Evolutionary conservation across 53 echinoderm and acorn worm genomes (phyloP).

Genomic region (Holothuria scabra): DNA sequence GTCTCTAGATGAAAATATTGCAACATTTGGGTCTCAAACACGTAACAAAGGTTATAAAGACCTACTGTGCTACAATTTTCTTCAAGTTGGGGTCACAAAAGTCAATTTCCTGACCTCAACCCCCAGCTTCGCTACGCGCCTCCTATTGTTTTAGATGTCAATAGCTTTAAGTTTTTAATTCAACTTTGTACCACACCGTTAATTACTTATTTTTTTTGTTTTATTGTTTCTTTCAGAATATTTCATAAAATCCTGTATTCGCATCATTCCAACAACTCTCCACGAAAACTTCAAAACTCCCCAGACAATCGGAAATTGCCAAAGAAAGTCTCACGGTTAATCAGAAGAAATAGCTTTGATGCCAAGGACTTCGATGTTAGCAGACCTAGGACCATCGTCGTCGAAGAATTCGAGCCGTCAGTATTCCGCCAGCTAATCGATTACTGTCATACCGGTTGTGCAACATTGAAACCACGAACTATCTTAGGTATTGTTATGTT

Average conservation of each 20-base stretch:
- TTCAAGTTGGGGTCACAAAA: too few relatives aligned
- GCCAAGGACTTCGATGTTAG: constrained; percentile 69
- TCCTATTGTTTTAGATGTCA: too few relatives aligned
- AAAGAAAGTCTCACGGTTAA: constrained; percentile 78
- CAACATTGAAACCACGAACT: constrained; percentile 84
- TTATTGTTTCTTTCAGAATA: constrained; percentile 58
- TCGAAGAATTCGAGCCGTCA: constrained; percentile 90
- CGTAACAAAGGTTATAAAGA: too few relatives aligned
- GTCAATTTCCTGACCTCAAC: too few relatives aligned
- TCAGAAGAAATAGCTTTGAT: constrained; percentile 73
- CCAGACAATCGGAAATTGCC: constrained; percentile 66
- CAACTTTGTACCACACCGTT: too few relatives aligned
- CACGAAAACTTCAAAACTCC: constrained; percentile 58
- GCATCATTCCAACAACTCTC: constrained; percentile 57
- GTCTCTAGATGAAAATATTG: too few relatives aligned
- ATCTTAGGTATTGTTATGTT: constrained; percentile 67
- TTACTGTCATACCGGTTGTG: constrained; percentile 96
- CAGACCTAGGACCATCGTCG: constrained; percentile 74
- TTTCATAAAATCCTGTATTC: constrained; percentile 95
- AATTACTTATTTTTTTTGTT: neutral
- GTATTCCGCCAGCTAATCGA: constrained; percentile 93
- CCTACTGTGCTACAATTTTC: too few relatives aligned
- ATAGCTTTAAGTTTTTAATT: too few relatives aligned
- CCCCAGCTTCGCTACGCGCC: too few relatives aligned
- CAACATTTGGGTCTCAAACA: too few relatives aligned